Conservation (phyloP, 2,113 vertebrate genomes). For the Accipiter virgatus region DNA sequence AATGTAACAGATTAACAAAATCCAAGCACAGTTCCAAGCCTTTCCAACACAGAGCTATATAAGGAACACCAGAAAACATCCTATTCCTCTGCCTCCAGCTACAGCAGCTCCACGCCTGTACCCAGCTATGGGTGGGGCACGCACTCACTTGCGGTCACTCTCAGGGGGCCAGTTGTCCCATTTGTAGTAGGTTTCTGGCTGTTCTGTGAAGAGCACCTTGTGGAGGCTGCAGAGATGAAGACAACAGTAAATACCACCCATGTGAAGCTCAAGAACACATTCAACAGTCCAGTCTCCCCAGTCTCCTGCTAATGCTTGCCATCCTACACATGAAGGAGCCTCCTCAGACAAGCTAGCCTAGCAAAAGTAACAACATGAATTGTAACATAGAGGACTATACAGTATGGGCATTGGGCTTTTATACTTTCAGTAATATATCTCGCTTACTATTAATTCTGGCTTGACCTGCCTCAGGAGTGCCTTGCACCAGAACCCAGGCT, state of each 20-base stretch:
- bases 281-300: not conserved
- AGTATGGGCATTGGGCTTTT: not conserved
- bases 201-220: slow-evolving; percentile 98
- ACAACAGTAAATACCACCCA: not conserved
- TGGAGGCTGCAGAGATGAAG: slow-evolving; percentile 81
- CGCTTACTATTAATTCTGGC: not conserved
- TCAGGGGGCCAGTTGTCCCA: slow-evolving; percentile 99
- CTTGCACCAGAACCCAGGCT: not conserved
- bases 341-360: not conserved
- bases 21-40: not conserved
- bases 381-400: not conserved
- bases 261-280: not conserved
- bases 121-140: not conserved
- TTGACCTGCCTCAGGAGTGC: not conserved
- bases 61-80: not conserved
- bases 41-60: not conserved
- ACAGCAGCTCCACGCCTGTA: not conserved
- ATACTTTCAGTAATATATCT: not conserved
- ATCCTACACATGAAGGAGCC: not conserved
- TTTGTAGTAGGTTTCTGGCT: slow-evolving; percentile 98
- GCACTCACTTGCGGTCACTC: slow-evolving; percentile 94
- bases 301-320: not conserved
- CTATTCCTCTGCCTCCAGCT: not conserved
- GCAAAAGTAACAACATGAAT: not conserved
- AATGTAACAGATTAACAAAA: not conserved